These are phyloP conservation scores for Cotesia congregata DNA, from an alignment of 2,888 invertebrate species.

Conservation along the genomic window DNA sequence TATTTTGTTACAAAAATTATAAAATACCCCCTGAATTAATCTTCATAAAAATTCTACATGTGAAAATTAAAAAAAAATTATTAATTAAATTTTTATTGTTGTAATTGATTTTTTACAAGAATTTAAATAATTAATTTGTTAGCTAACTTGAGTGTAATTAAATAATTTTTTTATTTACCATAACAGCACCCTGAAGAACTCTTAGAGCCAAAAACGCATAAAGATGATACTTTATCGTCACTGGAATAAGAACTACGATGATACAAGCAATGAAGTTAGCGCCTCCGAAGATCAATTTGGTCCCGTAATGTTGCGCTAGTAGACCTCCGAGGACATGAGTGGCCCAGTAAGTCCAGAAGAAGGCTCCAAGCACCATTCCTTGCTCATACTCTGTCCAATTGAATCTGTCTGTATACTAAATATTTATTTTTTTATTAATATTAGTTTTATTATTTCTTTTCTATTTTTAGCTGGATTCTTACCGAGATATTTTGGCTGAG, in stretches of 20 bases:
- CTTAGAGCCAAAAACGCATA: constrained; percentile 74
- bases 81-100: too few relatives aligned
- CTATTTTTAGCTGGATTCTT: neutral
- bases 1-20: too few relatives aligned
- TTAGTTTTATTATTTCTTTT: neutral
- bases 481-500: neutral
- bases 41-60: too few relatives aligned
- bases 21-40: too few relatives aligned
- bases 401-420: constrained; percentile 62
- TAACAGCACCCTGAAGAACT: constrained; percentile 77
- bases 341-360: constrained; percentile 79
- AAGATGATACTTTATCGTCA: constrained; percentile 73
- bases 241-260: constrained; percentile 76
- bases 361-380: constrained; percentile 76
- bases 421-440: neutral
- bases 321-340: constrained; percentile 80
- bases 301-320: constrained; percentile 77
- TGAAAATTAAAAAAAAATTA: too few relatives aligned
- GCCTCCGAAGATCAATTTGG: constrained; percentile 78
- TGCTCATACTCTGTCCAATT: constrained; percentile 77
- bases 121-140: neutral
- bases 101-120: neutral
- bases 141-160: neutral
- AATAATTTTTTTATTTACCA: constrained; percentile 68
- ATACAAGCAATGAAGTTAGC: constrained; percentile 76